Evolutionary conservation across 2,888 invertebrate genomes (phyloP).

Genomic region (Drosophila limbata): DNA sequence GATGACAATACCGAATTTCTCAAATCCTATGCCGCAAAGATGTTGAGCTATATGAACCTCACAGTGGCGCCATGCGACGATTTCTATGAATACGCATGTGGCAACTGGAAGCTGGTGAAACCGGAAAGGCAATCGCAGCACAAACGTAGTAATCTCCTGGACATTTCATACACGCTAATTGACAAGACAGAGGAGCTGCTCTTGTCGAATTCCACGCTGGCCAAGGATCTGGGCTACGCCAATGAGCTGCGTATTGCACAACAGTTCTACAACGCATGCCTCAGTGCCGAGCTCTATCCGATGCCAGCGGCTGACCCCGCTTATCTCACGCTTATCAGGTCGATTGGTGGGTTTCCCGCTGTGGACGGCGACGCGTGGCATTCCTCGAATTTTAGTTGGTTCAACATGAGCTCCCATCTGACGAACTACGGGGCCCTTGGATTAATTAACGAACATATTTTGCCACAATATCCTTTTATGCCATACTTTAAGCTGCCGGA

Average conservation of each 20-base stretch:
- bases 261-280: slow-evolving; percentile 75
- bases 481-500: slow-evolving; percentile 80
- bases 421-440: slow-evolving; percentile 72
- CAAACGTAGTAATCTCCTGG: slow-evolving; percentile 78
- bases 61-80: slow-evolving; percentile 81
- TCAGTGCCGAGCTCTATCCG: slow-evolving; percentile 72
- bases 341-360: slow-evolving; percentile 83
- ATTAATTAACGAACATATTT: slow-evolving; percentile 71
- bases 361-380: slow-evolving; percentile 75
- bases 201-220: slow-evolving; percentile 50
- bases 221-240: slow-evolving; percentile 57
- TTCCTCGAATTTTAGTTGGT: slow-evolving; percentile 79
- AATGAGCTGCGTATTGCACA: slow-evolving; percentile 73
- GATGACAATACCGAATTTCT: slow-evolving; percentile 49
- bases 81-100: slow-evolving; percentile 83
- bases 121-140: slow-evolving; percentile 53
- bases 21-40: slow-evolving; percentile 65
- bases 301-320: slow-evolving; percentile 68
- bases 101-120: slow-evolving; percentile 78
- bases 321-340: slow-evolving; percentile 75
- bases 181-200: slow-evolving; percentile 56
- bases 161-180: slow-evolving; percentile 69
- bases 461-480: slow-evolving; percentile 71
- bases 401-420: slow-evolving; percentile 83
- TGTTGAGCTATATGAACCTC: slow-evolving; percentile 81